Percentiles rank a stretch among this genome's conserved stretches.
phyloP scores from a whole-genome alignment of 2,888 invertebrate species.

The Netelia inedita region DNA sequence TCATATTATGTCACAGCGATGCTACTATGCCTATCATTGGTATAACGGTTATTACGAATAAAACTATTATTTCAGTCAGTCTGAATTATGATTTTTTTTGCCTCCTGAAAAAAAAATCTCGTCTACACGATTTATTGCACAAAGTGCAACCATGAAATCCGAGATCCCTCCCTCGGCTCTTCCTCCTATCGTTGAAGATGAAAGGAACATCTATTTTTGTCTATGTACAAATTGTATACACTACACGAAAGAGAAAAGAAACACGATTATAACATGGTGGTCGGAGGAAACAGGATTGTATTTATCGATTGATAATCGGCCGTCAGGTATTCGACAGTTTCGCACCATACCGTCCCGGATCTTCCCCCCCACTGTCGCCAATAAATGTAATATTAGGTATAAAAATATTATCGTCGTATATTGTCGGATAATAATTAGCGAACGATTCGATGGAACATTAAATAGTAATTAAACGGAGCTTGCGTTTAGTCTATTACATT shows the following conservation, averaged over 20 bases:
- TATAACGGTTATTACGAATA: slow-evolving; percentile 73
- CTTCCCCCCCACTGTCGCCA: not conserved
- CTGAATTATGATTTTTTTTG: slow-evolving; percentile 16
- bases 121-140: not conserved
- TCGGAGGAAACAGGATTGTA: slow-evolving; percentile 47
- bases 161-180: slow-evolving; percentile 1
- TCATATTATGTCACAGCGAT: slow-evolving; percentile 68
- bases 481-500: slow-evolving; percentile 80
- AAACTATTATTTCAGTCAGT: slow-evolving; percentile 73
- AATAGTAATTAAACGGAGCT: slow-evolving; percentile 75
- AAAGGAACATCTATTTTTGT: slow-evolving; percentile 55
- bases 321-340: not conserved
- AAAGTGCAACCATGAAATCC: not conserved
- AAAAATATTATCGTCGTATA: not conserved
- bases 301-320: not conserved
- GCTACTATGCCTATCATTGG: slow-evolving; percentile 74
- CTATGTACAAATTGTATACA: slow-evolving; percentile 54
- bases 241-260: slow-evolving; percentile 8
- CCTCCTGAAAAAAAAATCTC: not conserved
- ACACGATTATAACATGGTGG: not conserved
- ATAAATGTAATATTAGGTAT: not conserved
- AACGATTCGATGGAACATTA: slow-evolving; percentile 40
- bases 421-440: slow-evolving; percentile 26
- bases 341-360: slow-evolving; percentile 44
- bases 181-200: slow-evolving; percentile 17